These are phyloP conservation scores for Syrmaticus mikado DNA, from an alignment of 2,113 vertebrate species.

Conservation along the genomic window DNA sequence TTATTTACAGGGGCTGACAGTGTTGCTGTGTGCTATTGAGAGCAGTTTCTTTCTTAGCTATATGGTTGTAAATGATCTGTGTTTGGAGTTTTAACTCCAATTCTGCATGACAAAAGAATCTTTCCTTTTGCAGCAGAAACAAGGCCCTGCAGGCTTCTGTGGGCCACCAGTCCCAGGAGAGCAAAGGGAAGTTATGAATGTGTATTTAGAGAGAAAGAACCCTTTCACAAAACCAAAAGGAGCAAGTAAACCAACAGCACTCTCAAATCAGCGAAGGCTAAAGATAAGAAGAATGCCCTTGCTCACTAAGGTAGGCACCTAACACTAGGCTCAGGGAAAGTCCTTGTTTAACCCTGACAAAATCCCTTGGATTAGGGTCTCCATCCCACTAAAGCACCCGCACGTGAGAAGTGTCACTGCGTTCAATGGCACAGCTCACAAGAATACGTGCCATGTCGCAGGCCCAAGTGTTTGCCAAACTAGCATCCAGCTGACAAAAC, in stretches of 20 bases:
- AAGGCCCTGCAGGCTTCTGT: not conserved
- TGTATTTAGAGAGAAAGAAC: not conserved
- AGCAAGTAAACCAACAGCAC: not conserved
- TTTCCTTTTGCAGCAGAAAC: not conserved
- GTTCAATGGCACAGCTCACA: not conserved
- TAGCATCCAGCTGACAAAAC: fast-evolving
- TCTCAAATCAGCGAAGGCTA: not conserved
- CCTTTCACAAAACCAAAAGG: not conserved
- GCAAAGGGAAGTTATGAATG: not conserved
- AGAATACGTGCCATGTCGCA: fast-evolving
- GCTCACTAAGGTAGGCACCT: not conserved
- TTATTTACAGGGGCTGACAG: not conserved
- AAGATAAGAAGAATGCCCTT: not conserved
- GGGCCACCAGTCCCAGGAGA: not conserved
- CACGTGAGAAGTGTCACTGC: not conserved
- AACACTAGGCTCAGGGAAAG: not conserved
- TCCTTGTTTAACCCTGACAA: not conserved
- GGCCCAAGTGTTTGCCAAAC: not conserved
- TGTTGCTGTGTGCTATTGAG: not conserved
- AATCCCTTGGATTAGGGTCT: not conserved
- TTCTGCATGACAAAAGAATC: conserved; percentile 19
- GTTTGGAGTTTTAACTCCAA: not conserved
- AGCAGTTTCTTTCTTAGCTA: not conserved
- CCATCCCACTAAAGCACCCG: not conserved
- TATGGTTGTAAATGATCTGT: not conserved